phyloP scores from a whole-genome alignment of 2,797 vertebrate species.

The Hemitrygon akajei region DNA sequence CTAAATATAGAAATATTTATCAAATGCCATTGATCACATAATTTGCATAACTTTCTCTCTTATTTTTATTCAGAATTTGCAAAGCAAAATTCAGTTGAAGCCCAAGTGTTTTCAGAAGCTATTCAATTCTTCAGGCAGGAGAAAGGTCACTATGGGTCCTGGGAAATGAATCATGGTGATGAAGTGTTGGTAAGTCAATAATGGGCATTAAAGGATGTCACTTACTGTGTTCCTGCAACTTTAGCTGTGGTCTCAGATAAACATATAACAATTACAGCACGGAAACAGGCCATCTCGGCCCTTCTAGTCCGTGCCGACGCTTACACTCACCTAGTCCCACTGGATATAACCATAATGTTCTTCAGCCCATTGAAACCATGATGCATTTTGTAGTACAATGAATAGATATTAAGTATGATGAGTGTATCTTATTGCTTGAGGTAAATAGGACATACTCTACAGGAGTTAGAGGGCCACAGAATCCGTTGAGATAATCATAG shows the following conservation, averaged over 20 bases:
- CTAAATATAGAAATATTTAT: not conserved
- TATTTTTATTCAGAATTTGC: constrained; percentile 67
- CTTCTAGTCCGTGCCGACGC: too few relatives aligned
- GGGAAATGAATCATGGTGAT: constrained; percentile 77
- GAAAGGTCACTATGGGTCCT: constrained; percentile 67
- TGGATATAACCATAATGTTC: too few relatives aligned
- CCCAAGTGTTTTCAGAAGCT: constrained; percentile 78
- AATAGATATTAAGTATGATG: not conserved
- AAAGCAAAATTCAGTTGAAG: constrained; percentile 74
- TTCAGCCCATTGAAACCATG: not conserved
- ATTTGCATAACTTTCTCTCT: not conserved
- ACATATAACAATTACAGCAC: too few relatives aligned
- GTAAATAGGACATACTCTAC: too few relatives aligned
- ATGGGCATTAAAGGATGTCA: not conserved
- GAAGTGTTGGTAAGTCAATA: constrained; percentile 66
- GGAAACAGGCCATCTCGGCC: too few relatives aligned
- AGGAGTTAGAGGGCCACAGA: not conserved
- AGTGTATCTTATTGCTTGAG: too few relatives aligned
- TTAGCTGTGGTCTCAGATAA: not conserved
- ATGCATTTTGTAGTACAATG: not conserved
- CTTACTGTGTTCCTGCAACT: not conserved
- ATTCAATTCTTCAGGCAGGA: constrained; percentile 78
- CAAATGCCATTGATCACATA: not conserved
- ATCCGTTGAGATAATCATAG: not conserved
- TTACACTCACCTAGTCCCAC: too few relatives aligned